Evolutionary conservation across 2,113 vertebrate species (phyloP), one percentile per base, ranked within the genome.

Genomic region (Dolichotis patagonum): DNA sequence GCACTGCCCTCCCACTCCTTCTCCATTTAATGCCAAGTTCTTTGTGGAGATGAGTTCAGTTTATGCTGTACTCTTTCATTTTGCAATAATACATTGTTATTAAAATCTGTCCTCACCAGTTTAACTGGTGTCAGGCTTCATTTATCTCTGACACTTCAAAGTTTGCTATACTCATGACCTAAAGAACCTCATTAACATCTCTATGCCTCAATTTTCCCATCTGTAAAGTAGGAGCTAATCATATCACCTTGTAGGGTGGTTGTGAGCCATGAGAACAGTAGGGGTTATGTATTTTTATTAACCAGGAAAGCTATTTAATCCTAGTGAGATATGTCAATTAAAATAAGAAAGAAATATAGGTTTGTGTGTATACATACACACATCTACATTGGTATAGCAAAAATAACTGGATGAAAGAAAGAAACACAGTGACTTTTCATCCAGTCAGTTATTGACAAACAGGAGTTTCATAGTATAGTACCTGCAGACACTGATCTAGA

Each of bases 331-430:
- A 82, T 4, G 35, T 20, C n/a, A 82, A 30, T 82, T 62, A 93
- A 96, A 97, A 96, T 8, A 85, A 82, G 88, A 60, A 56, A 92
- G 38, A 96, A 91, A 84, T 85, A 52, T 87, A 5, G 49, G 0
- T 62, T 17, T 90, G 67, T 71, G 20, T 69, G 5, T 84, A 14
- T 77, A 38, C 26, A 58, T 28, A 65, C 30, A 38, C 38, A 78
- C 75, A 60, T 43, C 28, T 56, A 88, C 4, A n/a, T 19, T 35
- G 9, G 5, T 75, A 85, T 52, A 56, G 43, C 20, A 49, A 88
- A 75, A 7, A 6, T 4, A 41, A 78, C 8, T 43, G 17, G 54
- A 75, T 90, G 35, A 65, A 92, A 89, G 89, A 88, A 94, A 91
- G 54, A 26, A 82, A 13, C 30, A 17, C 4, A 92, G 20, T 49